Evolutionary conservation across 2,888 invertebrate species (phyloP).

Genomic region (Cephus pygmeus): DNA sequence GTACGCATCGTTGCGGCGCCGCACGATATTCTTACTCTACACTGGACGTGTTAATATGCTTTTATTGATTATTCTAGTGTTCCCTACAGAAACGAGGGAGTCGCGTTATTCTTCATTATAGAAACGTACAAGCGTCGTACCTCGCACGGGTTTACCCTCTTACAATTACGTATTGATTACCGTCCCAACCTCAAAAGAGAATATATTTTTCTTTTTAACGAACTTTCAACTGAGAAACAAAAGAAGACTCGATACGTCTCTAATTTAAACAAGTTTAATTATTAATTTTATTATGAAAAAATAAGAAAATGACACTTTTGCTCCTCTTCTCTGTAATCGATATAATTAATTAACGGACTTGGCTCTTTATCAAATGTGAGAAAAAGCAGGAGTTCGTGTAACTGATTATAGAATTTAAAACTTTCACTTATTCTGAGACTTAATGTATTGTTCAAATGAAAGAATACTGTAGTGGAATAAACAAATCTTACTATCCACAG

Average conservation of each 20-base stretch:
- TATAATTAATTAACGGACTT: not conserved
- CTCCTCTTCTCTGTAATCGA: not conserved
- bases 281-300: not conserved
- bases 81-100: not conserved
- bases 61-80: not conserved
- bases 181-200: slow-evolving; percentile 3
- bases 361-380: not conserved
- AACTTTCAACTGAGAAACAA: not conserved
- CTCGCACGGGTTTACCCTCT: not conserved
- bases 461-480: no score
- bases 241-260: not conserved
- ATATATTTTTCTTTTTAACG: slow-evolving; percentile 3
- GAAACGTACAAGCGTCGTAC: not conserved
- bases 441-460: no score
- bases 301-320: not conserved
- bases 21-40: not conserved
- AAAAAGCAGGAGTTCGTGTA: slow-evolving; percentile 18
- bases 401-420: slow-evolving; percentile 12
- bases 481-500: no score
- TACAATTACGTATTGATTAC: slow-evolving; percentile 13
- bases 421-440: not conserved
- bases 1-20: not conserved
- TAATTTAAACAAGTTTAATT: not conserved
- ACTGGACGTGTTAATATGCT: not conserved
- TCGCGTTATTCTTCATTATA: not conserved